Evolutionary conservation across 2,797 vertebrate genomes (phyloP).

Genomic region (Crenichthys baileyi): DNA sequence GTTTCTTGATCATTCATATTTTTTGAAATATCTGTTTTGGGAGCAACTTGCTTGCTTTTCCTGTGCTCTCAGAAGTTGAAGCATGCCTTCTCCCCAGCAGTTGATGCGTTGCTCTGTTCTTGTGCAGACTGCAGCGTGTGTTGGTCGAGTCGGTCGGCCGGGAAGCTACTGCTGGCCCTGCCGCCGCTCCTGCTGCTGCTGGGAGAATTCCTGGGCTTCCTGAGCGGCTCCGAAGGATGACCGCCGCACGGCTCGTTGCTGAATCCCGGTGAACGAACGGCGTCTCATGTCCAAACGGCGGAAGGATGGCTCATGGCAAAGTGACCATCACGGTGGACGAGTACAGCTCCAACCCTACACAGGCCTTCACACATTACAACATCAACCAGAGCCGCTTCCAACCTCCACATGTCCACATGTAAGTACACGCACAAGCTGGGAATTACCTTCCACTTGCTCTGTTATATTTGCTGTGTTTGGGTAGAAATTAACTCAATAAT

Average conservation of each 20-base stretch:
- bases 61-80: not conserved
- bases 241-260: conserved; percentile 78
- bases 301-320: conserved; percentile 99
- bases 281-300: conserved; percentile 89
- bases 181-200: conserved; percentile 16
- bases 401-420: conserved; percentile 97
- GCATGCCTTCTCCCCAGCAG: conserved; percentile 26
- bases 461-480: too few species aligned
- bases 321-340: conserved; percentile 96
- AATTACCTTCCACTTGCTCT: not conserved
- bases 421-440: conserved; percentile 70
- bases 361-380: conserved; percentile 98
- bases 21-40: not conserved
- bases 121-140: conserved; percentile 61
- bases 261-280: conserved; percentile 90
- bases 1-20: not conserved
- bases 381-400: conserved; percentile 99
- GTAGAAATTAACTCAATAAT: not conserved
- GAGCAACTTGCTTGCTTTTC: not conserved
- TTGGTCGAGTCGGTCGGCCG: conserved; percentile 38
- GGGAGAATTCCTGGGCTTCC: conserved; percentile 58
- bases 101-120: conserved; percentile 26
- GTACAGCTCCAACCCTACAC: conserved; percentile 98
- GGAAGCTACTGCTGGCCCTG: conserved; percentile 29
- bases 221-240: conserved; percentile 84